These are phyloP conservation scores for Phenganax stokvisi DNA, from an alignment of 92 coral and sea anemone species.

Conservation along the genomic window DNA sequence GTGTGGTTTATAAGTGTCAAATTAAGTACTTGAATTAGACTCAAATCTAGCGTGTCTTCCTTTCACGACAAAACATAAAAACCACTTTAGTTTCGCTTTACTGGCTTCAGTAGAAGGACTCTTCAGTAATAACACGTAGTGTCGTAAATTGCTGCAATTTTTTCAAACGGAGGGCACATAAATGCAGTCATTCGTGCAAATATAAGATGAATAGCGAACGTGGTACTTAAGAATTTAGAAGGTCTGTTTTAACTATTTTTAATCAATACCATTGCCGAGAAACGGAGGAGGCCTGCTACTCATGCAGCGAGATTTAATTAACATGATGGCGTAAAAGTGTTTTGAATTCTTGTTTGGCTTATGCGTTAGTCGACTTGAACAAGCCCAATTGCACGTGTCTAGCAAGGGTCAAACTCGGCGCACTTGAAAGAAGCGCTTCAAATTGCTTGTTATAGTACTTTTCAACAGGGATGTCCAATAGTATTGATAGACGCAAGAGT, in stretches of 20 bases:
- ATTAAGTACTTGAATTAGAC: neutral
- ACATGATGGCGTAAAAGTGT: conserved; percentile 25
- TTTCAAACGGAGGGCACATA: neutral
- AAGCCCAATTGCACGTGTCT: conserved; percentile 10
- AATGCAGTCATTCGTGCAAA: conserved; percentile 17
- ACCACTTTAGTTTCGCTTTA: conserved; percentile 2
- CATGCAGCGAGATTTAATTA: conserved; percentile 33
- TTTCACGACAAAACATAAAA: neutral
- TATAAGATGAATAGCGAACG: conserved; percentile 19
- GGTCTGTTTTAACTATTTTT: conserved; percentile 44
- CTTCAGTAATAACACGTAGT: neutral
- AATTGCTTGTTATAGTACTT: neutral
- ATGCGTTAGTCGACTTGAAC: neutral
- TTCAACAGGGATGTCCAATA: conserved; percentile 37
- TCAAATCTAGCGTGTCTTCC: neutral
- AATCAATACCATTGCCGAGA: conserved; percentile 37
- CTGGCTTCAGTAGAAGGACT: neutral
- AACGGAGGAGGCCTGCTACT: conserved; percentile 30
- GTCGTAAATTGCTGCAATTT: conserved; percentile 5
- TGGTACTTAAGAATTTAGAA: conserved; percentile 28
- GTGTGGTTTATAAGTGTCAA: neutral
- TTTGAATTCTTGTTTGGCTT: conserved; percentile 12
- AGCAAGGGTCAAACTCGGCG: neutral
- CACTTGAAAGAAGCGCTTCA: conserved; percentile 1
- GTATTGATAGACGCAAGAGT: conserved; percentile 24